A percentile compares a stretch with the other conserved stretches of the same genome.
These are phyloP conservation scores for Tetramorium alpestre DNA, from an alignment of 1,140 invertebrate genomes.

Conservation along the genomic window DNA sequence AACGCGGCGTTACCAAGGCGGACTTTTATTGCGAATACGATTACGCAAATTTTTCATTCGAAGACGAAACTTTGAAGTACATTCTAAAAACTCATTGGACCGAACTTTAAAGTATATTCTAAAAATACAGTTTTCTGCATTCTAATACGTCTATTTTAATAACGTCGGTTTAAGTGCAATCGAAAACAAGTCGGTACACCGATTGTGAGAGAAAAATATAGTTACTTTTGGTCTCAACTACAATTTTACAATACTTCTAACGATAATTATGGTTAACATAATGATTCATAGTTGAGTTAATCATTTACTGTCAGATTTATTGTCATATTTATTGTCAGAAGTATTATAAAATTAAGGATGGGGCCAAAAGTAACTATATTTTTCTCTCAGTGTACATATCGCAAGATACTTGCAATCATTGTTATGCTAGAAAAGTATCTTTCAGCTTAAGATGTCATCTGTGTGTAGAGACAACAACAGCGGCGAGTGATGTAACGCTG, in stretches of 20 bases:
- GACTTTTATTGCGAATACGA: not conserved
- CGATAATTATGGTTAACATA: no score
- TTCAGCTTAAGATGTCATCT: not conserved
- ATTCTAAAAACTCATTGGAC: not conserved
- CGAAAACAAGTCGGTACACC: not conserved
- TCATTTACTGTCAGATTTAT: no score
- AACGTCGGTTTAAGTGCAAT: not conserved
- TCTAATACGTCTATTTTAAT: not conserved
- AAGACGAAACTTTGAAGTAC: not conserved
- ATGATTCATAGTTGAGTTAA: no score
- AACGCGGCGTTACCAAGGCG: not conserved
- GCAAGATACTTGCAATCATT: not conserved
- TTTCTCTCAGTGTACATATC: no score
- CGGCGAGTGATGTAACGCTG: conserved; percentile 22
- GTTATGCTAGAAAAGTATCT: not conserved
- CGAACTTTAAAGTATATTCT: not conserved
- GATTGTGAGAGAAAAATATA: no score
- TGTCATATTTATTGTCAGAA: no score
- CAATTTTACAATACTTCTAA: no score
- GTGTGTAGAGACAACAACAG: not conserved
- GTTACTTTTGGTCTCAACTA: no score
- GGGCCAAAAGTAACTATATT: no score
- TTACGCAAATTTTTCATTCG: not conserved
- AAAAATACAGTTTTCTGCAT: not conserved
- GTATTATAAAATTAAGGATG: no score